Evolutionary conservation across 2,888 invertebrate genomes (phyloP), one percentile per base, ranked within the genome.

Genomic region (Eupithecia exiguata): DNA sequence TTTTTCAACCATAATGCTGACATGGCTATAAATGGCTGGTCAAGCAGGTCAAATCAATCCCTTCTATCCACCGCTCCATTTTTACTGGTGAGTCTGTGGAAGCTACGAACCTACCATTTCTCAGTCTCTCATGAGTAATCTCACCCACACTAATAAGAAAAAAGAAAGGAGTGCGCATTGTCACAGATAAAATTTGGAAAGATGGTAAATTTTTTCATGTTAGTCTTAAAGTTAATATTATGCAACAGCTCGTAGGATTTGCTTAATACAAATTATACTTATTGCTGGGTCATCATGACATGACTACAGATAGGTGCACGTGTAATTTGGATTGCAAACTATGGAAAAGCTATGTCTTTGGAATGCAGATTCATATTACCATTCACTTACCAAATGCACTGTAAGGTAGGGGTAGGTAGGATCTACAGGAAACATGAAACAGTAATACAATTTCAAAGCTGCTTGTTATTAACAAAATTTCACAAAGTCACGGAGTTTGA

Each of bases 371-470:
- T 53, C 12, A 53, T 53, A 12, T 12, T 53, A 12, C 12, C 5
- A 21, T 25, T 53, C 5, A 53, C 25, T 53, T 53, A 21, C 49
- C 21, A 53, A 53, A 53, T 9, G 10, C 53, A 21, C 53, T 21
- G 7, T 43, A 18, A n/a, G n/a, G 40, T n/a, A 49, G 46, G n/a
- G n/a, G 40, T n/a, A 49, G 46, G n/a, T 21, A 30, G 30, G 30
- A 25, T 58, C 12, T 58, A 25, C 25, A 58, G 1, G 21, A 65
- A 80, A 81, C 79, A 65, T 73, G 75, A 66, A 74, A 72, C 68
- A 68, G 63, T 65, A 38, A 65, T 65, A 36, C 38, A 40, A 65
- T 43, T 66, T 70, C 61, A 61, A 66, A 72, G 70, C 53, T 58
- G 25, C 68, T 69, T 68, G 21, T 68, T 21, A 62, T 38, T 70